These are phyloP conservation scores for Streblospio benedicti DNA, from an alignment of 1,140 invertebrate genomes.

Conservation along the genomic window DNA sequence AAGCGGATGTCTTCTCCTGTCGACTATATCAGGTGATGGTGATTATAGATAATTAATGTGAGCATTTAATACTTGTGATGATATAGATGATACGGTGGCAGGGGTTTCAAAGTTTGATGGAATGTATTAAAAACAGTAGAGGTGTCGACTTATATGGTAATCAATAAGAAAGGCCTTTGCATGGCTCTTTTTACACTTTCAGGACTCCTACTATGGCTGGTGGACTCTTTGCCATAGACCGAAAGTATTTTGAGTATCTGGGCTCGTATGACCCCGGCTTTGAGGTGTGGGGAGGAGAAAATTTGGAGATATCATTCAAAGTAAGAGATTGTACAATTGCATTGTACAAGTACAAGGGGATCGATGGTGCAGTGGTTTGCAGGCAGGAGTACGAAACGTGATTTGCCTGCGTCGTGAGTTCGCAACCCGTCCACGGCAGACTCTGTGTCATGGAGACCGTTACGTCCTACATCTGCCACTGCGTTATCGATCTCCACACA, in stretches of 20 bases:
- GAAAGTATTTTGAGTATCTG: slow-evolving; percentile 61
- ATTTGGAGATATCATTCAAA: slow-evolving; percentile 15
- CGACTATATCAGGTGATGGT: too few species aligned
- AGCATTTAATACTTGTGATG: too few species aligned
- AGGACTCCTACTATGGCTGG: slow-evolving; percentile 77
- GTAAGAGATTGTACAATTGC: too few species aligned
- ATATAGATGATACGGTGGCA: too few species aligned
- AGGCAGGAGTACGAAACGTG: too few species aligned
- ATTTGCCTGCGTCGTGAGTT: too few species aligned
- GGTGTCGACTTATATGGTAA: not conserved
- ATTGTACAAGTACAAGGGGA: too few species aligned
- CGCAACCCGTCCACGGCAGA: too few species aligned
- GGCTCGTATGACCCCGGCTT: slow-evolving; percentile 95
- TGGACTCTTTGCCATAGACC: slow-evolving; percentile 48
- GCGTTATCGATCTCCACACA: too few species aligned
- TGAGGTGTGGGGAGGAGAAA: slow-evolving; percentile 82
- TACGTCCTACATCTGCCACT: too few species aligned
- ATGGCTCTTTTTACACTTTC: slow-evolving; percentile 19
- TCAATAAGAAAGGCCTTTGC: slow-evolving; percentile 36
- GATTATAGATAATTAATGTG: slow-evolving; percentile 78
- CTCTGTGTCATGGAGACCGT: too few species aligned
- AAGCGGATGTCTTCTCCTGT: slow-evolving; percentile 41
- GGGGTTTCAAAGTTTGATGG: not conserved
- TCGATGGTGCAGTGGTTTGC: too few species aligned
- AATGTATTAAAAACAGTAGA: slow-evolving; percentile 8